These are phyloP conservation scores for Carcina quercana DNA, from an alignment of 2,888 invertebrate genomes.

Conservation along the genomic window DNA sequence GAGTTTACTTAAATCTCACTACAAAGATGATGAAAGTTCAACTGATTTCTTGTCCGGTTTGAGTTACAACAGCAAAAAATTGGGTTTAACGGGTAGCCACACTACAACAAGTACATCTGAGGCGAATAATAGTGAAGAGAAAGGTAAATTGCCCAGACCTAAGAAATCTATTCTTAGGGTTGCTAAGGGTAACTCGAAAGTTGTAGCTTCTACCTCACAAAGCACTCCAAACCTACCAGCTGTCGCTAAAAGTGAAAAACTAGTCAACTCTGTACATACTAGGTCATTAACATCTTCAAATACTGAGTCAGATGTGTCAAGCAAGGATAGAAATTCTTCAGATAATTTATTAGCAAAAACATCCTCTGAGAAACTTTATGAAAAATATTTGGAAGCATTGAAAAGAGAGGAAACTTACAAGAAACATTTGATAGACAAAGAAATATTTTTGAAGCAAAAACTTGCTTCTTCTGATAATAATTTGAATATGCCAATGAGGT, in stretches of 20 bases:
- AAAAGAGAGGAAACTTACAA: conserved; percentile 54
- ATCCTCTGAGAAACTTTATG: conserved; percentile 58
- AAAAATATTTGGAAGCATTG: conserved; percentile 55
- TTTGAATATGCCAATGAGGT: conserved; percentile 27
- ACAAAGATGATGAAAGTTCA: conserved; percentile 71
- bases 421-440: conserved; percentile 54
- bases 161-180: conserved; percentile 57
- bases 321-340: conserved; percentile 42
- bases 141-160: conserved; percentile 31
- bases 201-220: conserved; percentile 56
- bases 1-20: conserved; percentile 73
- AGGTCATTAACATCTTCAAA: conserved; percentile 29
- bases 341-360: conserved; percentile 41
- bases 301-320: conserved; percentile 53
- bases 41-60: conserved; percentile 65
- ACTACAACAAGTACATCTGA: conserved; percentile 62
- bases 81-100: conserved; percentile 28
- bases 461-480: conserved; percentile 43
- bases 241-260: conserved; percentile 35
- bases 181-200: conserved; percentile 50
- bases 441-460: conserved; percentile 57
- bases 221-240: conserved; percentile 57
- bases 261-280: conserved; percentile 23
- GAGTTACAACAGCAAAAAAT: conserved; percentile 43
- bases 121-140: conserved; percentile 38